Evolutionary conservation across 2,888 invertebrate genomes (phyloP), one percentile per base, ranked within the genome.

Genomic region (Leptogaster cylindrica): DNA sequence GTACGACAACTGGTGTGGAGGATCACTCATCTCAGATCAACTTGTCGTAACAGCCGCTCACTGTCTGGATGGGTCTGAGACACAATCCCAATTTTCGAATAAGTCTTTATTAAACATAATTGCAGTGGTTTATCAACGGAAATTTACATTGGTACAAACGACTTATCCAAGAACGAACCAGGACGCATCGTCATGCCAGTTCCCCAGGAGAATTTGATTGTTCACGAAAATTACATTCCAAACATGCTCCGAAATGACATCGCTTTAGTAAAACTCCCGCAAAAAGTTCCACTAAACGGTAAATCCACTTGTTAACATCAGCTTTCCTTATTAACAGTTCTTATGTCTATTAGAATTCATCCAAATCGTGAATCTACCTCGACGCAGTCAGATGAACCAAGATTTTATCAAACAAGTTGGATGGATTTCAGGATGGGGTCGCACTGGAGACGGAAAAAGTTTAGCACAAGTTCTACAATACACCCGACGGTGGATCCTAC

Each of bases 221-320:
- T 80, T 23, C 78, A 77, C 66, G 78, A 79, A 41, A 77, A 78
- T 2, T 80, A 79, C 77, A 78, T 78, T 73, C 75, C 77, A 6
- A 74, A 74, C 10, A 74, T 76, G 2, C 70, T 80, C 5, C 76
- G 76, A 68, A 79, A 80, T 72, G 80, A 80, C 48, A 80, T 80
- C 68, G 80, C 79, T 2, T 63, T 80, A 10, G 74, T 80, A 36
- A 74, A 73, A 4, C 72, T 80, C 20, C 79, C 80, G 10, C 71
- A 76, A 69, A 71, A 77, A 8, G 73, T 80, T 20, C 73, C 74
- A 41, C 76, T 78, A 46, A 78, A 75, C 69, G 77, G 80, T 80
- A 70, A 73, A 16, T 0, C 14, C 4, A 6, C 18, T 14, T n/a
- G n/a, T n/a, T n/a, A n/a, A n/a, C n/a, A n/a, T n/a, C n/a, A n/a